Evolutionary conservation across 2,888 invertebrate genomes (phyloP), one percentile per base, ranked within the genome.

Genomic region (Idaea dimidiata): DNA sequence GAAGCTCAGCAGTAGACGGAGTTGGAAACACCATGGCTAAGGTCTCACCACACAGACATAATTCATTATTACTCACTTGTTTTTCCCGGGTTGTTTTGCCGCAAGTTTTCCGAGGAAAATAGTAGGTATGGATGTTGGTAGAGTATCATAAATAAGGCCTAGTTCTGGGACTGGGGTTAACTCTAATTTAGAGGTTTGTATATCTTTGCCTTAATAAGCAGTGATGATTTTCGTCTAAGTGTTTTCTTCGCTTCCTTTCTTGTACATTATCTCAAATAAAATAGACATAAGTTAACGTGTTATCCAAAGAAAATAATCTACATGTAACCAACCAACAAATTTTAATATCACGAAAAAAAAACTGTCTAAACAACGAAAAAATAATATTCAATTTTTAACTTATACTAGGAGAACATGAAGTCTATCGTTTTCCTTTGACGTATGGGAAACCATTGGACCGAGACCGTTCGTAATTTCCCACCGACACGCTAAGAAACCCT

Each of bases 31-130:
- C 62, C 62, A 60, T 57, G 57, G 57, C 60, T 61, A 59, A 53
- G 72, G 69, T 59, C 67, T 62, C 59, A 66, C 66, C 66, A 70
- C 73, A 74, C 63, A 71, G 67, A 71, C 76, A 83, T 86, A 84
- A 84, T 81, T 86, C 88, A 86, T 85, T 88, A 85, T 82, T 79
- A 82, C 77, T 76, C 77, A 78, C 72, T 83, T 87, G 87, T 87
- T 87, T 86, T 85, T 80, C 80, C 75, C 69, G 70, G 62, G 75
- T 74, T 76, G 72, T 81, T 78, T 72, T 75, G 68, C 70, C 70
- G 68, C 72, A 72, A 59, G 17, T 56, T 56, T 56, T 18, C 6
- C 4, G 18, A 17, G 56, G 57, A 62, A 61, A 69, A 65, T 57
- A 31, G 57, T 56, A 16, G 56, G 56, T 43, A 43, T 43, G 14